Percentiles rank a stretch among this genome's conserved stretches.
Evolutionary conservation across 2,797 vertebrate genomes (phyloP).

Genomic region (Masticophis lateralis): DNA sequence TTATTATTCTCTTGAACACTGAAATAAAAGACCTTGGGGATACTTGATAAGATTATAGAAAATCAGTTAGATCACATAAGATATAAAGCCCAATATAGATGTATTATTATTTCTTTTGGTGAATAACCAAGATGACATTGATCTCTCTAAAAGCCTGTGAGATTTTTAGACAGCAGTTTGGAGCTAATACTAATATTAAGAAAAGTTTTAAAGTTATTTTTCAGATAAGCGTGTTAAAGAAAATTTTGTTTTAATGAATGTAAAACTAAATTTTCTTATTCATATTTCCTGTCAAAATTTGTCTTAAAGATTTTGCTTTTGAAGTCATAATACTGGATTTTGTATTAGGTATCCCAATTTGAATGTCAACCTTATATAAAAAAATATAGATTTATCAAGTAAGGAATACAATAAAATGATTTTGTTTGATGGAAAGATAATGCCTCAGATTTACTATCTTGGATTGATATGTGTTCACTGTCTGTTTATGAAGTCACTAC

Average conservation of each 20-base stretch:
- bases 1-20: background rate
- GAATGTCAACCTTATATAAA: background rate
- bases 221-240: background rate
- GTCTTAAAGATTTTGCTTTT: background rate
- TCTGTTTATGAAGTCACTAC: background rate
- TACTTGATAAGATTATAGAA: background rate
- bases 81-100: background rate
- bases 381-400: background rate
- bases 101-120: background rate
- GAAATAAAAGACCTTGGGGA: background rate
- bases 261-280: background rate
- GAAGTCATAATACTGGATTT: background rate
- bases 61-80: background rate
- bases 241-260: background rate
- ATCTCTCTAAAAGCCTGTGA: background rate
- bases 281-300: background rate
- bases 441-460: background rate
- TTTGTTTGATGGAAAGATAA: background rate
- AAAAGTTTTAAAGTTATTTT: background rate
- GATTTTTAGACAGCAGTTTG: background rate
- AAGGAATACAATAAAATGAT: background rate
- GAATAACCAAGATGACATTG: background rate
- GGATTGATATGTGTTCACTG: background rate
- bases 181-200: background rate
- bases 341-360: background rate